These are phyloP conservation scores for Drosophila mayaguana DNA, from an alignment of 2,888 invertebrate species.

Conservation along the genomic window DNA sequence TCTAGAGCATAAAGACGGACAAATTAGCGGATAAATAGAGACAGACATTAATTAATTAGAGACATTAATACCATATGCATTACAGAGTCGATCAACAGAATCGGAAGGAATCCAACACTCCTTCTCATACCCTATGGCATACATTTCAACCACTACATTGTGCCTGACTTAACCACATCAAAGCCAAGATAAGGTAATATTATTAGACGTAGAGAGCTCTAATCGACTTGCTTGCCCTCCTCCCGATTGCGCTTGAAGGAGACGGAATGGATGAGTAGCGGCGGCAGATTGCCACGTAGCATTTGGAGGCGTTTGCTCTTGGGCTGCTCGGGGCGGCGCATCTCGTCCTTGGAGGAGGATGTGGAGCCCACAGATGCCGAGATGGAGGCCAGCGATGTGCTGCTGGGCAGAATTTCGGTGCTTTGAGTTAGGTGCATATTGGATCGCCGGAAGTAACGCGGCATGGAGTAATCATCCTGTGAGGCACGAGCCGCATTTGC, in stretches of 20 bases:
- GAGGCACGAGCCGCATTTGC: slow-evolving; percentile 85
- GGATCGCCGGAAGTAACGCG: slow-evolving; percentile 87
- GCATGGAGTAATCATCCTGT: slow-evolving; percentile 88
- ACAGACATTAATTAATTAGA: neutral
- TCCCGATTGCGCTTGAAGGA: slow-evolving; percentile 82
- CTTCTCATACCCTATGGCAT: no score
- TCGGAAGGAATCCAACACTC: neutral
- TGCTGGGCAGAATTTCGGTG: slow-evolving; percentile 74
- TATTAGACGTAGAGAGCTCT: slow-evolving; percentile 12
- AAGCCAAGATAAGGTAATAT: neutral
- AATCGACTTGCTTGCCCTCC: slow-evolving; percentile 80
- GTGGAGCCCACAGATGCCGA: slow-evolving; percentile 60
- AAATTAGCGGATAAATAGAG: no score
- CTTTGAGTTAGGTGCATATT: slow-evolving; percentile 83
- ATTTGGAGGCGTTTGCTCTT: slow-evolving; percentile 84
- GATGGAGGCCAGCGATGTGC: slow-evolving; percentile 65
- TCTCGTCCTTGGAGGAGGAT: slow-evolving; percentile 70
- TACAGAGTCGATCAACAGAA: neutral
- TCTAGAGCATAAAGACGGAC: no score
- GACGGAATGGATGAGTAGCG: slow-evolving; percentile 84
- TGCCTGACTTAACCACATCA: neutral
- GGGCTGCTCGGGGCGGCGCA: slow-evolving; percentile 78
- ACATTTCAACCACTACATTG: neutral
- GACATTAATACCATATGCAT: neutral
- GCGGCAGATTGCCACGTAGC: slow-evolving; percentile 84